A percentile compares a stretch with the other conserved stretches of the same genome.
phyloP scores from a whole-genome alignment of 2,797 vertebrate genomes.

The Paedocypris micromegethes region DNA sequence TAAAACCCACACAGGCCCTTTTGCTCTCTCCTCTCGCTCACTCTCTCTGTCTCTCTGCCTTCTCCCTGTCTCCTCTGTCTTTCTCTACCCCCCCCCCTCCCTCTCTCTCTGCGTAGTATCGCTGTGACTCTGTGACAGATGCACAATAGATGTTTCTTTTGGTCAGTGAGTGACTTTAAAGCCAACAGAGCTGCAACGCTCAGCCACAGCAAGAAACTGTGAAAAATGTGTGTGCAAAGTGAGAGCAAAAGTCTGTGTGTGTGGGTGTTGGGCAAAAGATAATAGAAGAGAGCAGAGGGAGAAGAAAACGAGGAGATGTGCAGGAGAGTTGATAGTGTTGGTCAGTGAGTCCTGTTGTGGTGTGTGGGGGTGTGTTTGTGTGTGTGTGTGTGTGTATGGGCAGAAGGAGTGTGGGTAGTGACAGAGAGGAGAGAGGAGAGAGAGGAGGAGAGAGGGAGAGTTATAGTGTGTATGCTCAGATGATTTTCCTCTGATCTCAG shows the following conservation, averaged over 20 bases:
- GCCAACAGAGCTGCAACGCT: conserved; percentile 7
- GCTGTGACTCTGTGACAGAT: conserved; percentile 24
- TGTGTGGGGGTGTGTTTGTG: too few relatives aligned
- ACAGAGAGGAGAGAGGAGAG: too few relatives aligned
- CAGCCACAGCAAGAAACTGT: not conserved
- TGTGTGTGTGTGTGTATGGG: too few relatives aligned
- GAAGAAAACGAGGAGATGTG: too few relatives aligned
- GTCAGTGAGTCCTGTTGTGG: too few relatives aligned
- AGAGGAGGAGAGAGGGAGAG: too few relatives aligned
- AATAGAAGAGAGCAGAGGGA: too few relatives aligned
- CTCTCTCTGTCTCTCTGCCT: conserved; percentile 8
- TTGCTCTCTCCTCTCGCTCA: not conserved
- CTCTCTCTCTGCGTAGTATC: not conserved
- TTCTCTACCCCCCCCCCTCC: not conserved
- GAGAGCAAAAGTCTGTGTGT: not conserved
- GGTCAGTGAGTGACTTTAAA: conserved; percentile 1
- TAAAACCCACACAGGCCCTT: conserved; percentile 26
- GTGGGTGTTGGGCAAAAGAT: too few relatives aligned
- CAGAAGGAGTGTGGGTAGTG: too few relatives aligned
- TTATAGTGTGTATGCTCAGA: too few relatives aligned
- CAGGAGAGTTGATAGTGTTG: too few relatives aligned
- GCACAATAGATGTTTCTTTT: conserved; percentile 13
- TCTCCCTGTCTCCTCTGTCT: conserved; percentile 2
- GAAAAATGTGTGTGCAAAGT: not conserved
- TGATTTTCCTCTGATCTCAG: too few relatives aligned